A percentile compares a stretch with the other conserved stretches of the same genome.
These are phyloP conservation scores for Cephus cinctus DNA, from an alignment of 1,140 invertebrate species.

Conservation along the genomic window DNA sequence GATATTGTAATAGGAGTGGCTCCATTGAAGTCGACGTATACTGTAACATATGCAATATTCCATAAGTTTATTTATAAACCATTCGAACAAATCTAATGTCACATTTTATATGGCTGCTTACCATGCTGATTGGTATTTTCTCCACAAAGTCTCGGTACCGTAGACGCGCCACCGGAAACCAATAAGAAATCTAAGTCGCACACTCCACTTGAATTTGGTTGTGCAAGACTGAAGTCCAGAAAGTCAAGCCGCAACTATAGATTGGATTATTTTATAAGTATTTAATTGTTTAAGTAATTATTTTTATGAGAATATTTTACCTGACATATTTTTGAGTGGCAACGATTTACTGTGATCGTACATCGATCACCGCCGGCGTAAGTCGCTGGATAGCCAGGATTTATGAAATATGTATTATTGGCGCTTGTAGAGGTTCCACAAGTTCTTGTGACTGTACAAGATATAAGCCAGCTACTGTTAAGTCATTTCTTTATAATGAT, in stretches of 20 bases:
- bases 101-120: constrained; percentile 30
- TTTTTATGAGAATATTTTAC: constrained; percentile 42
- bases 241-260: constrained; percentile 75
- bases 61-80: neutral
- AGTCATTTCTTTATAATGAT: constrained; percentile 9
- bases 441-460: constrained; percentile 62
- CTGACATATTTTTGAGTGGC: constrained; percentile 73
- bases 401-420: constrained; percentile 84
- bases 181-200: constrained; percentile 71
- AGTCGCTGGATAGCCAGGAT: constrained; percentile 67
- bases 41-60: constrained; percentile 36
- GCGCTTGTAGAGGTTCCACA: constrained; percentile 68
- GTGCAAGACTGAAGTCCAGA: constrained; percentile 68
- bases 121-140: constrained; percentile 78
- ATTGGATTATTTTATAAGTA: constrained; percentile 11
- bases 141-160: constrained; percentile 73
- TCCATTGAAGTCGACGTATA: constrained; percentile 75
- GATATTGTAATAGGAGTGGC: constrained; percentile 67
- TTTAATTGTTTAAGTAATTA: constrained; percentile 11
- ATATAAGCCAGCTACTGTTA: neutral
- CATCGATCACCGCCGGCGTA: constrained; percentile 69
- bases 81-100: neutral
- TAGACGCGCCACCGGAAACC: constrained; percentile 65
- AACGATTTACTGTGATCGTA: constrained; percentile 67
- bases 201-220: constrained; percentile 70